Evolutionary conservation across 2,797 vertebrate genomes (phyloP), one percentile per base, ranked within the genome.

Genomic region (Dermochelys coriacea): DNA sequence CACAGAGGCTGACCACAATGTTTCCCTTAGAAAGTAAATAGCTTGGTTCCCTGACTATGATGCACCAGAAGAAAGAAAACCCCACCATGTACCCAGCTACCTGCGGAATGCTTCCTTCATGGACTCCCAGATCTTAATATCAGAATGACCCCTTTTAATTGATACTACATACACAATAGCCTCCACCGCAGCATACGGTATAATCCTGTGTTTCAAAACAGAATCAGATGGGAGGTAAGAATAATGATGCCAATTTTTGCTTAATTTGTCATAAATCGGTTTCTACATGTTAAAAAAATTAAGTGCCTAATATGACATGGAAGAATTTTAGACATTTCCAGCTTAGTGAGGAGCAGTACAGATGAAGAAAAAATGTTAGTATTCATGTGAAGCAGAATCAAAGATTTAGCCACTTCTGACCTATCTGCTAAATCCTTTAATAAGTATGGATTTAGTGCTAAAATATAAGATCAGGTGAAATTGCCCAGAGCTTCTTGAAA

Each of bases 391-490:
- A 88, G 89, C 92, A 90, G 80, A 96, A 97, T 93, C 23, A 83
- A 87, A 96, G 94, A 80, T 77, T 94, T 86, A 92, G 85, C 49
- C 84, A 82, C 86, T 89, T 87, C 81, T 92, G 96, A 94, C 96
- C 90, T 96, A 81, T 89, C 61, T 78, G 64, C 82, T 96, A 97
- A 95, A 95, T 93, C 96, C 92, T 96, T 93, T 96, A 94, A 89
- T 97, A 98, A 97, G 95, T 96, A 89, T 87, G 80, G 90, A 95
- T 94, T 97, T 97, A 93, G 90, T 90, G 87, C 78, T 86, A 93
- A 96, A 90, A 96, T 96, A 57, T 59, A 86, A 90, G 89, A 96
- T 90, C 82, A 97, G 95, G 82, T 89, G 85, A 96, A 97, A 95
- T 47, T 91, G 59, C 92, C 95, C 88, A 93, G 86, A 94, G 91